Percentiles rank a stretch among this genome's conserved stretches.
Conservation (phyloP, 2,888 invertebrate species). For the Epistrophella euchroma region DNA sequence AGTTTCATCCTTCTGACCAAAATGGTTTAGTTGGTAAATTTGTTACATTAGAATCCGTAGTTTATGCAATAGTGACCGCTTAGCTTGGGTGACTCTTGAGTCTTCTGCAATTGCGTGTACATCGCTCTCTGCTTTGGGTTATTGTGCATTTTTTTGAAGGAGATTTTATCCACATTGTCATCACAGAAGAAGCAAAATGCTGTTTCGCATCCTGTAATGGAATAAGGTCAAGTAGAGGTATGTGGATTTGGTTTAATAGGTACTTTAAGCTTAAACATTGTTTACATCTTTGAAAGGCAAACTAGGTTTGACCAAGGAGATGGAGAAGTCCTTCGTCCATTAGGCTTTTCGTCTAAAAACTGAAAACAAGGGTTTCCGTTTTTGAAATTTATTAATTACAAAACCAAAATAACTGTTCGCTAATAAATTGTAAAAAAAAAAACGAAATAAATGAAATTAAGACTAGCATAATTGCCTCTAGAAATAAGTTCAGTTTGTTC, state of each 20-base stretch:
- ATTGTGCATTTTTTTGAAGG: constrained; percentile 35
- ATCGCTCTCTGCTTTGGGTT: not conserved
- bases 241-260: constrained; percentile 10
- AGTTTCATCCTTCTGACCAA: constrained; percentile 42
- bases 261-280: not conserved
- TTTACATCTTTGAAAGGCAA: too few species aligned
- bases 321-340: too few species aligned
- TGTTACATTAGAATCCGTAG: constrained; percentile 53
- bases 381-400: too few species aligned
- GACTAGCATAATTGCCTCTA: too few species aligned
- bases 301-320: too few species aligned
- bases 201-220: not conserved
- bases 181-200: constrained; percentile 18
- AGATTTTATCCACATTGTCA: constrained; percentile 19
- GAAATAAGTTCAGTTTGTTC: too few species aligned
- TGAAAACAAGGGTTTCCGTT: too few species aligned
- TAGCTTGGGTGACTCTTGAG: constrained; percentile 54
- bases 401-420: too few species aligned
- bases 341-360: too few species aligned
- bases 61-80: constrained; percentile 53
- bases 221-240: not conserved
- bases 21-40: constrained; percentile 44
- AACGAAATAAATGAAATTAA: too few species aligned
- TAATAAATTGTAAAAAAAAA: too few species aligned
- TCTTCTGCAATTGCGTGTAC: constrained; percentile 57